Evolutionary conservation across 2,797 vertebrate species (phyloP), one percentile per base, ranked within the genome.

Genomic region (Oryzias dopingdopingensis): DNA sequence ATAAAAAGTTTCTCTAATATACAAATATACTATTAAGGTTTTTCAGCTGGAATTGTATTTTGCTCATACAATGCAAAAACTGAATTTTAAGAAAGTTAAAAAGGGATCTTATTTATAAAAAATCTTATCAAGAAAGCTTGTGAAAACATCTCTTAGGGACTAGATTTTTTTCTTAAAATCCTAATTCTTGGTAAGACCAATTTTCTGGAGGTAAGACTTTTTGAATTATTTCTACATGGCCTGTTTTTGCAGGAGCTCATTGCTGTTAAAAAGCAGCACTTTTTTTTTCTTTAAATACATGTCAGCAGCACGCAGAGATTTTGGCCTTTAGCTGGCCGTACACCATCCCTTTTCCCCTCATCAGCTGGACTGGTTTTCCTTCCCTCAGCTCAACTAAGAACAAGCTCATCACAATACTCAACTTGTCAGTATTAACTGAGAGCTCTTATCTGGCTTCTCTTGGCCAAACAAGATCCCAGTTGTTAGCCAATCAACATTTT

Each of bases 401-500:
- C 53, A 29, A 67, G 40, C 68, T 76, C 63, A 52, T 66, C 79
- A 88, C 86, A 89, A 86, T 88, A 83, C 86, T 66, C 61, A 61
- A 65, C 76, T 84, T 89, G 85, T 90, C 72, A 70, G 75, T 59
- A 49, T 59, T 56, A 47, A 88, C 82, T 85, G 74, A 77, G 73
- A 78, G 72, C 72, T 82, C 64, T 82, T 86, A 86, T 86, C 69
- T 74, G 71, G 42, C 68, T 75, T 65, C 61, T 72, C 56, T 78
- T 56, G 65, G 68, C 74, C 70, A 84, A 85, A 90, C 86, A 90
- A 87, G 74, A 82, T 83, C 73, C 77, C 82, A 77, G 80, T 87
- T 89, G 88, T 87, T 86, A 50, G 72, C 79, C 64, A 86, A 87
- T 88, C 79, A 80, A 80, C 79, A 77, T 84, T 83, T 83, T 37